Evolutionary conservation across 2,113 vertebrate genomes (phyloP), one percentile per base, ranked within the genome.

Genomic region (Donacobius atricapilla): DNA sequence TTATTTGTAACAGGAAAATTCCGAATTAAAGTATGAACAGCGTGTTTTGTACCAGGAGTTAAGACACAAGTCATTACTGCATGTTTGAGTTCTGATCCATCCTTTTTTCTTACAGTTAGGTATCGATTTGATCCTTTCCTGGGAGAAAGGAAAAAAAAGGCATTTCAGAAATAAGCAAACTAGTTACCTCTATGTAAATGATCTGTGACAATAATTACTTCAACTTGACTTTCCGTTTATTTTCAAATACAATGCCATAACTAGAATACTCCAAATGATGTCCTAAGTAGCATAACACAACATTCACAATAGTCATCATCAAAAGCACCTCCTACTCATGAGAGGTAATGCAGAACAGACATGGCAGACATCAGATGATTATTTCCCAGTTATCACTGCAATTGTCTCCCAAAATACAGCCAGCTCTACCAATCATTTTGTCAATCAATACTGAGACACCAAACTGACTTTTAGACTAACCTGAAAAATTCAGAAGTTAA

Each of bases 71-170:
- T 97, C 98, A 99, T 99, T 93, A 97, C 84, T 42, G 98, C 94
- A 76, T 42, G 97, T 44, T 96, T 93, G 54, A 96, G 84, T 60
- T 98, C 98, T 33, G 97, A 98, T 58, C 98, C 98, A 94, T 98
- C 97, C 94, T 98, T 99, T 96, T 99, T 99, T 95, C 97, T 98
- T 86, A 99, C 96, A 28, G 99, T 99, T 60, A 99, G 96, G 81
- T 97, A 99, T 89, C 99, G 97, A 93, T 89, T 97, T 71, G 97
- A 65, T 91, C 98, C 99, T 97, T 99, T 99, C 78, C 99, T 99
- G 89, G 64, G 94, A 97, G 64, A 15, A 23, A 54, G 83, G 61
- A 80, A 87, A 86, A 24, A 89, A 87, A 33, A 57, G 2, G 7
- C 10, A 71, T 69, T 86, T 76, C 42, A 60, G 22, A 9, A 64